Conservation (phyloP, 2,113 vertebrate genomes). For the Ameiurus melas region DNA sequence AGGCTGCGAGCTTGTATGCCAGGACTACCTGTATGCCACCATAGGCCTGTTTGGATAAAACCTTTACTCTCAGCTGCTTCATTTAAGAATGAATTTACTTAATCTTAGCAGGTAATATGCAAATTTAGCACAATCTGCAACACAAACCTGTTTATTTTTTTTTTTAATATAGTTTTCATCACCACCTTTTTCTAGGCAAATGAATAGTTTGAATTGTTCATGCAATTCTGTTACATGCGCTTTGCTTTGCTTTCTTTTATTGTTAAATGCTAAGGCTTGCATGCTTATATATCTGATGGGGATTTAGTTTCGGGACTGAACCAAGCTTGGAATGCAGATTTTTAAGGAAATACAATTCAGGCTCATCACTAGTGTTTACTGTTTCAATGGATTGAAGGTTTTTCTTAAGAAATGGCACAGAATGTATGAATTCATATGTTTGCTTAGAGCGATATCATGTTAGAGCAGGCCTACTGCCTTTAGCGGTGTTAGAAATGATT, state of each 20-base stretch:
- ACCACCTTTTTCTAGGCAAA: background rate
- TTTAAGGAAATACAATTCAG: background rate
- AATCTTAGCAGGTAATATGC: background rate
- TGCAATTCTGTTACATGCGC: background rate
- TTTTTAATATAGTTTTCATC: constrained; percentile 6
- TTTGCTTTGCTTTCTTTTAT: background rate
- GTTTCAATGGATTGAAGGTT: constrained; percentile 40
- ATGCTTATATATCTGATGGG: background rate
- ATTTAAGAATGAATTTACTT: background rate
- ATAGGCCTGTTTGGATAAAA: background rate
- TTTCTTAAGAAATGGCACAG: background rate
- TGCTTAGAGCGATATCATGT: constrained; percentile 1
- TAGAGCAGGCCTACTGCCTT: constrained; percentile 3
- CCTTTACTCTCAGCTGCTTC: background rate
- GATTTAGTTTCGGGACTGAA: constrained; percentile 47
- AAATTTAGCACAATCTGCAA: background rate
- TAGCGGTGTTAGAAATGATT: background rate
- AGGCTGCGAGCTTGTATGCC: background rate
- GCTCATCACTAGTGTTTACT: constrained; percentile 46
- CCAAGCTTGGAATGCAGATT: constrained; percentile 52
- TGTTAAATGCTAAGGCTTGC: background rate
- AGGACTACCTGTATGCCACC: background rate
- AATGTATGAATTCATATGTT: background rate
- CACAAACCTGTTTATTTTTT: background rate
- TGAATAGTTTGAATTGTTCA: constrained; percentile 23